Evolutionary conservation across 2,888 invertebrate genomes (phyloP).

Genomic region (Agriopis aurantiaria): DNA sequence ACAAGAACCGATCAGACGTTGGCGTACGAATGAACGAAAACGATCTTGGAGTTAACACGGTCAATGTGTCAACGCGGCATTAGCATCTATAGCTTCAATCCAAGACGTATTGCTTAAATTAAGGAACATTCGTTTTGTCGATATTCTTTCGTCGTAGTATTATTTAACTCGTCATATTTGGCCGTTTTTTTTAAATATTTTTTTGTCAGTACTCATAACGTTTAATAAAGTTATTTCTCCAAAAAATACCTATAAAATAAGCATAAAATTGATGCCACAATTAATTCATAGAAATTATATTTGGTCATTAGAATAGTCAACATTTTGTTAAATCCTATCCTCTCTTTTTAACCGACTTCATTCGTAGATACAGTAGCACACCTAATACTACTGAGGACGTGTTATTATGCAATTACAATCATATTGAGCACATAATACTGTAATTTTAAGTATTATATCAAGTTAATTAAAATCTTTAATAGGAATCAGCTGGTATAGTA

Average conservation of each 20-base stretch:
- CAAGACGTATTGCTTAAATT: too few relatives aligned
- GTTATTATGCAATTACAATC: conserved; percentile 39
- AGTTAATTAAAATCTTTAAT: background rate
- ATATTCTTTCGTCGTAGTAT: background rate
- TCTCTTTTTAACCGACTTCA: background rate
- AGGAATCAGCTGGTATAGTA: background rate
- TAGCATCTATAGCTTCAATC: too few relatives aligned
- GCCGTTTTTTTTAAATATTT: background rate
- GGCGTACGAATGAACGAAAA: too few relatives aligned
- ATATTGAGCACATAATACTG: conserved; percentile 42
- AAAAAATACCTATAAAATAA: conserved; percentile 10
- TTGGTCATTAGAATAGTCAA: background rate
- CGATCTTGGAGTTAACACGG: too few relatives aligned
- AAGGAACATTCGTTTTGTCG: too few relatives aligned
- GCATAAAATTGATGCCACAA: conserved; percentile 10
- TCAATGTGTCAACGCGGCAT: too few relatives aligned
- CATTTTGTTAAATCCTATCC: background rate
- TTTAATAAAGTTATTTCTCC: background rate
- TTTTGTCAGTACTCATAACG: background rate
- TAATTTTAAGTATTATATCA: background rate
- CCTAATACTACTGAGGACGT: background rate
- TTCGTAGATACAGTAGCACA: background rate
- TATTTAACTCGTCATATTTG: background rate
- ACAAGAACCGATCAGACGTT: too few relatives aligned
- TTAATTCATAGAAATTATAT: conserved; percentile 7